These are phyloP conservation scores for Hydrotaea cyrtoneurina DNA, from an alignment of 2,888 invertebrate species.

Conservation along the genomic window DNA sequence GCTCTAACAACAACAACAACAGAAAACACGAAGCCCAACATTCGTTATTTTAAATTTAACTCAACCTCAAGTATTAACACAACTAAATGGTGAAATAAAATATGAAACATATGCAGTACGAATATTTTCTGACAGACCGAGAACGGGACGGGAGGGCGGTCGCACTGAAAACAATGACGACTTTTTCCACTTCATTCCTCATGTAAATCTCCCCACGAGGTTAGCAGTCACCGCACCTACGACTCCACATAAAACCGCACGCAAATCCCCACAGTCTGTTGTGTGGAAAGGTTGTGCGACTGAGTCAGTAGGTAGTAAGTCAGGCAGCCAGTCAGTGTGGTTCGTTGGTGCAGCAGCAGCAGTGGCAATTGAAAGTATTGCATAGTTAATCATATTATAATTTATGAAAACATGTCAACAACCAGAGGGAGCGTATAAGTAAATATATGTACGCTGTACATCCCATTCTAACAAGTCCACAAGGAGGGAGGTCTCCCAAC, in stretches of 20 bases:
- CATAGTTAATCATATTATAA: conserved; percentile 50
- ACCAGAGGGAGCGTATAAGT: conserved; percentile 24
- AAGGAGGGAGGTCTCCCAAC: not conserved
- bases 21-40: conserved; percentile 51
- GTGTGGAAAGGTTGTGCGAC: conserved; percentile 4
- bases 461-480: not conserved
- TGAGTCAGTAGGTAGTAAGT: conserved; percentile 33
- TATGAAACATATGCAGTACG: not conserved
- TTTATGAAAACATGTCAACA: conserved; percentile 59
- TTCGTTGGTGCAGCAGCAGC: not conserved
- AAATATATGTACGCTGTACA: not conserved
- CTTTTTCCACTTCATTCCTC: conserved; percentile 5
- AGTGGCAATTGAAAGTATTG: not conserved
- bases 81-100: not conserved
- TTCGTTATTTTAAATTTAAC: conserved; percentile 53
- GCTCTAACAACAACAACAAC: not conserved
- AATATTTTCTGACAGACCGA: not conserved
- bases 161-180: not conserved
- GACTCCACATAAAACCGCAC: conserved; percentile 33
- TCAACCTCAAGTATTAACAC: conserved; percentile 29
- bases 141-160: too few species aligned
- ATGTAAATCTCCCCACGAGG: conserved; percentile 60
- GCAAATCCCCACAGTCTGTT: conserved; percentile 38
- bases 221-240: conserved; percentile 65
- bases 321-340: not conserved